These are phyloP conservation scores for Xiphophorus maculatus DNA, from an alignment of 2,113 vertebrate genomes.

Conservation along the genomic window DNA sequence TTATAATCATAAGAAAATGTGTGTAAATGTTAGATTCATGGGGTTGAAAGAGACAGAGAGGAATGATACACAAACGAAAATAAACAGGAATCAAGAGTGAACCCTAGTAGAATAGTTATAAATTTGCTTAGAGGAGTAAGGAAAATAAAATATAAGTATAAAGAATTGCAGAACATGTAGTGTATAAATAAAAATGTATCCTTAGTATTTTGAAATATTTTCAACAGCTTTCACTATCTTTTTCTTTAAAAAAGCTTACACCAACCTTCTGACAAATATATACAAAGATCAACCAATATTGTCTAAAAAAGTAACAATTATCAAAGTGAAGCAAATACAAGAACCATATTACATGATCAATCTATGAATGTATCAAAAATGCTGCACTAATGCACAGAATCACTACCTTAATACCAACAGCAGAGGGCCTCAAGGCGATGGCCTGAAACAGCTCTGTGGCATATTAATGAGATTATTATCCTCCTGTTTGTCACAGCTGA, in stretches of 20 bases:
- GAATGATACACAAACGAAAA: neutral
- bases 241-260: neutral
- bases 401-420: slow-evolving; percentile 60
- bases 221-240: neutral
- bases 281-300: neutral
- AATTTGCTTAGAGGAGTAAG: neutral
- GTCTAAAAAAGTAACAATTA: neutral
- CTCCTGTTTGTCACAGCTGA: slow-evolving; percentile 34
- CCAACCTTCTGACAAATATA: neutral
- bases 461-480: slow-evolving; percentile 64
- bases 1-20: neutral
- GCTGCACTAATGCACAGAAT: slow-evolving; percentile 47
- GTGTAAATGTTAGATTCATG: neutral
- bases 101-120: no score
- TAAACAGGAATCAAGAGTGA: neutral
- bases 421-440: slow-evolving; percentile 74
- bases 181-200: neutral
- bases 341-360: neutral
- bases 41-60: neutral
- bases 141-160: neutral
- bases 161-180: neutral
- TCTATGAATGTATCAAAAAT: slow-evolving; percentile 12
- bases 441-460: slow-evolving; percentile 42
- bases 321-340: fast-evolving
- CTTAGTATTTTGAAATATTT: neutral